phyloP scores from a whole-genome alignment of 2,888 invertebrate genomes.

The Phanerotoma sp. region DNA sequence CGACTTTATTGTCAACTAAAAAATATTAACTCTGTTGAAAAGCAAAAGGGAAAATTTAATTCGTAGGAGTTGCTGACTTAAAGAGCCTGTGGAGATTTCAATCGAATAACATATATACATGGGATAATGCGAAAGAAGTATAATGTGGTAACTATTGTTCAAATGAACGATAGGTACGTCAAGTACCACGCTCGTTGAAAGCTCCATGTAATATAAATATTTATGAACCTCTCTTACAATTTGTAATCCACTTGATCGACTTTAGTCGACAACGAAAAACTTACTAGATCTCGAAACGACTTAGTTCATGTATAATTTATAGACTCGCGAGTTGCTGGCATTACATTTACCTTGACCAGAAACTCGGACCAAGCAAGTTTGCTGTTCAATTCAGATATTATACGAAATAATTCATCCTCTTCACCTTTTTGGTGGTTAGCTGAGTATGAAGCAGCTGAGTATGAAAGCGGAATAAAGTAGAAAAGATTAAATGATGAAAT shows the following conservation, averaged over 20 bases:
- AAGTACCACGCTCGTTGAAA: neutral
- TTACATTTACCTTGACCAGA: slow-evolving; percentile 12
- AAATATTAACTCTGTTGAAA: too few species aligned
- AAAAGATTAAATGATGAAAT: slow-evolving; percentile 4
- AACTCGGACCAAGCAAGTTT: slow-evolving; percentile 7
- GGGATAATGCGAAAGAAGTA: too few species aligned
- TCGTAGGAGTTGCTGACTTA: too few species aligned
- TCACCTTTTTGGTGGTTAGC: neutral
- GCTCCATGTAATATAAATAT: slow-evolving; percentile 7
- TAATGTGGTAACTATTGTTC: too few species aligned
- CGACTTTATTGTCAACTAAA: too few species aligned
- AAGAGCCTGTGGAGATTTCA: too few species aligned
- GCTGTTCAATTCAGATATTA: slow-evolving; percentile 18
- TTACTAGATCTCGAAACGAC: slow-evolving; percentile 8
- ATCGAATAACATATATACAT: too few species aligned
- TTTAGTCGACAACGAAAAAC: slow-evolving; percentile 7
- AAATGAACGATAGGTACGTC: neutral
- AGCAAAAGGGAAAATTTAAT: too few species aligned
- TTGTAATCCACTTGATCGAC: slow-evolving; percentile 18
- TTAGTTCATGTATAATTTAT: slow-evolving; percentile 18
- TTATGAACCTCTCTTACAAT: slow-evolving; percentile 11
- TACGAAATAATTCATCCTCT: slow-evolving; percentile 17
- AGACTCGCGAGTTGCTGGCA: slow-evolving; percentile 4
- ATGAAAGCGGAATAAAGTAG: neutral
- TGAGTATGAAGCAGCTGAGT: slow-evolving; percentile 4